phyloP scores from a whole-genome alignment of 1,140 invertebrate genomes.

The Ceratina calcarata region DNA sequence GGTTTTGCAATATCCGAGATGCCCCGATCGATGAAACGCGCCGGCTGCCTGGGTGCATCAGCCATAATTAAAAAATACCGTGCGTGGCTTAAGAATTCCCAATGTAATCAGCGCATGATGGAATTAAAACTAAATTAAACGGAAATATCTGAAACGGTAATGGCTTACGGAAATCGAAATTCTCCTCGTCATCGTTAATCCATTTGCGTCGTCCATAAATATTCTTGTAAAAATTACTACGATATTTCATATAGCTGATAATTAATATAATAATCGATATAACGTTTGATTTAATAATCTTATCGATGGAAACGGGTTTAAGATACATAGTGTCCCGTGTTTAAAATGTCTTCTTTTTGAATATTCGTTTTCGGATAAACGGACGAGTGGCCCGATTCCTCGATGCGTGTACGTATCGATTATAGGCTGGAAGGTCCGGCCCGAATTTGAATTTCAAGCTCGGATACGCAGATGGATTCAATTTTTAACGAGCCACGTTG shows the following conservation, averaged over 20 bases:
- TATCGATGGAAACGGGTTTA: too few species aligned
- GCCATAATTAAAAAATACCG: conserved; percentile 76
- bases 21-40: conserved; percentile 35
- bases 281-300: too few species aligned
- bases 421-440: conserved; percentile 51
- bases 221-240: too few species aligned
- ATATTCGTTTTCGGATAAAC: background rate
- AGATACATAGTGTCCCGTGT: too few species aligned
- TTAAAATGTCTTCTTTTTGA: conserved; percentile 16
- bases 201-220: too few species aligned
- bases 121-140: conserved; percentile 71
- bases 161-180: background rate
- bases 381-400: conserved; percentile 16
- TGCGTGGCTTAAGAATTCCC: conserved; percentile 71
- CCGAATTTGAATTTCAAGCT: conserved; percentile 74
- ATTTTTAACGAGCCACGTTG: conserved; percentile 76
- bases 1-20: conserved; percentile 36
- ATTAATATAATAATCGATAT: too few species aligned
- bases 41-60: conserved; percentile 66
- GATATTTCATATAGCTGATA: too few species aligned
- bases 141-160: conserved; percentile 43
- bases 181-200: background rate
- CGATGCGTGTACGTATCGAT: conserved; percentile 64
- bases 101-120: conserved; percentile 69
- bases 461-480: conserved; percentile 73